These are phyloP conservation scores for Odontocolon sp. DNA, from an alignment of 2,888 invertebrate genomes.

Conservation along the genomic window DNA sequence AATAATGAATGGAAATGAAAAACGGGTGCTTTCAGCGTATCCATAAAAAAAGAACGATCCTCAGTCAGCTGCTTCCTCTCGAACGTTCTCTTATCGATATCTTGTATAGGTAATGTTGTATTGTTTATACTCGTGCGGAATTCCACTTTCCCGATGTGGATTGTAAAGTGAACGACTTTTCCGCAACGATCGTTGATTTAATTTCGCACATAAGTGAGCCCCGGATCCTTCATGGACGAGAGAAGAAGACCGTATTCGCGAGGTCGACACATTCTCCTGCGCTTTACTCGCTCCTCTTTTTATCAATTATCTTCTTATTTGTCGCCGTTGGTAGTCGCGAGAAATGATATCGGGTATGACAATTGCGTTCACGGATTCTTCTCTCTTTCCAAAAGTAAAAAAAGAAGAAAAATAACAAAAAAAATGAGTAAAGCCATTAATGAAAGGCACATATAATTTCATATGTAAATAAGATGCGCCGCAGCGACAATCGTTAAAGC, in stretches of 20 bases:
- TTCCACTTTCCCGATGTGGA: conserved; percentile 2
- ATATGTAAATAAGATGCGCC: conserved; percentile 60
- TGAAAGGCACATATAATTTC: conserved; percentile 53
- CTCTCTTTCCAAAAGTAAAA: conserved; percentile 16
- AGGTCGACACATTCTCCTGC: not conserved
- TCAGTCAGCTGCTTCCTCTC: conserved; percentile 28
- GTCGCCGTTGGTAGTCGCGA: not conserved
- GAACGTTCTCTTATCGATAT: conserved; percentile 30
- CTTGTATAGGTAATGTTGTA: conserved; percentile 43
- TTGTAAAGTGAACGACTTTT: conserved; percentile 21
- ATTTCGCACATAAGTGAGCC: conserved; percentile 16
- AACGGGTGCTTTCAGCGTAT: conserved; percentile 44
- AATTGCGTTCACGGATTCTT: conserved; percentile 16
- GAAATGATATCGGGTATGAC: not conserved
- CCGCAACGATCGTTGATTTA: conserved; percentile 7
- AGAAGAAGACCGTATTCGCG: conserved; percentile 13
- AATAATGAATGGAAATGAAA: not conserved
- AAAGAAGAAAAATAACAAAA: too few species aligned
- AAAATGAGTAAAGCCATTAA: conserved; percentile 22
- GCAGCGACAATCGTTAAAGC: conserved; percentile 39
- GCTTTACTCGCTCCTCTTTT: not conserved
- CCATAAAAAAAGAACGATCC: conserved; percentile 15
- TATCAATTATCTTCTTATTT: conserved; percentile 5
- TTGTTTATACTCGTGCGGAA: conserved; percentile 36
- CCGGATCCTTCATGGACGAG: conserved; percentile 19